These are phyloP conservation scores for Ostrea denselamellosa DNA, from an alignment of 1,140 invertebrate species.

Conservation along the genomic window DNA sequence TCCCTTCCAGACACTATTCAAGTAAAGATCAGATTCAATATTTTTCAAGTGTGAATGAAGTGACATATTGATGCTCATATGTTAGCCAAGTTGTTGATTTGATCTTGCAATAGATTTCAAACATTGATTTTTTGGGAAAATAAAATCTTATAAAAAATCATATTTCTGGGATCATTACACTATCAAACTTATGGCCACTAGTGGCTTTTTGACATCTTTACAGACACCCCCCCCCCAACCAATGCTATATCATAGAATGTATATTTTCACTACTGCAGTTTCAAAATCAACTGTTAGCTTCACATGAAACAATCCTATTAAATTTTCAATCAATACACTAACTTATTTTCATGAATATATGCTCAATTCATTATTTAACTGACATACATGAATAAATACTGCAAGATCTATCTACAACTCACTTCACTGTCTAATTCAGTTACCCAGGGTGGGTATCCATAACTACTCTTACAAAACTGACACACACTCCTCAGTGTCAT, in stretches of 20 bases:
- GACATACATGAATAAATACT: not conserved
- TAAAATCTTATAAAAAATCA: not conserved
- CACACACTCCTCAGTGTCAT: too few species aligned
- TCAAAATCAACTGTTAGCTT: slow-evolving; percentile 27
- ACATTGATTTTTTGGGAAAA: not conserved
- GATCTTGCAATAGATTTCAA: slow-evolving; percentile 18
- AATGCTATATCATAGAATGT: not conserved
- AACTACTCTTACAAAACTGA: too few species aligned
- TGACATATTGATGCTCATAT: not conserved
- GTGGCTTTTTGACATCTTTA: too few species aligned
- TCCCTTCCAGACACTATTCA: not conserved
- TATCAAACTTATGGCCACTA: too few species aligned
- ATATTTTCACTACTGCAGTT: slow-evolving; percentile 10
- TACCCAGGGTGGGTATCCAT: not conserved
- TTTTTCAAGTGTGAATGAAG: not conserved
- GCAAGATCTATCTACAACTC: slow-evolving; percentile 25
- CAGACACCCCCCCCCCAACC: not conserved
- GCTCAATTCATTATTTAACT: not conserved
- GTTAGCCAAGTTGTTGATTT: slow-evolving; percentile 27
- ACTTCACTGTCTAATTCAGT: not conserved
- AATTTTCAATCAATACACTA: not conserved
- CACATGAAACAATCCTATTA: not conserved
- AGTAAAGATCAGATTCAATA: not conserved
- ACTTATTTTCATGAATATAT: not conserved
- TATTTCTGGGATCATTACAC: too few species aligned